Base-by-base conservation (phyloP, 2,888 invertebrate genomes). In the Anthophora plumipes region DNA sequence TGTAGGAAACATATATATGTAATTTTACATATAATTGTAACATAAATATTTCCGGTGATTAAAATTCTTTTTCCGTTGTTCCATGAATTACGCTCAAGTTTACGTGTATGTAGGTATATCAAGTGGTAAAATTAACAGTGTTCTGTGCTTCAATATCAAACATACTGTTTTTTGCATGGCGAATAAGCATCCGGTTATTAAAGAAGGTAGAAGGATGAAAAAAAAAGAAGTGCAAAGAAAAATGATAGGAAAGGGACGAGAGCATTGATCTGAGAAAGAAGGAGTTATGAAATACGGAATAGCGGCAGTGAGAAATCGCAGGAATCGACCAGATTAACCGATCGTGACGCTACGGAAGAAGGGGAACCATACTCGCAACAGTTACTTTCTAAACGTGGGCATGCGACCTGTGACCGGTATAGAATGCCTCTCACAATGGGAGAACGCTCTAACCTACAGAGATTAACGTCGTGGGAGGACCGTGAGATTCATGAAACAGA, bases 321-420 rank as follows among this genome's bases (percentile, higher is more conserved):
- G 54, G 54, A 71, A 52, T 67, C 70, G 80, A 63, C 46, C 61
- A 59, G 61, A 79, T 66, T 55, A 46, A 48, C 41, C 52, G 74
- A 70, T 76, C 67, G 59, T 46, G 50, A 55, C 31, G 61, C 72
- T 50, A 63, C 52, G 76, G 73, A 78, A 74, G 55, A 66, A 68
- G 61, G 79, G 77, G 81, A 69, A 77, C 78, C 54, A 54, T 60
- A 81, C 72, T 87, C 75, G 77, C 79, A 85, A 85, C 84, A 76
- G 89, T 90, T 90, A 90, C 90, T 90, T 90, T 90, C 90, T 90
- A 90, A 90, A 90, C 87, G 89, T 85, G 85, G 88, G 88, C 87
- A 88, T 90, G 90, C 91, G 91, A 92, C 91, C 91, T 90, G 91
- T 90, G 90, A 91, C 90, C 91, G 83, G 89, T 61, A 82, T 87